A percentile compares a stretch with the other conserved stretches of the same genome.
These are phyloP conservation scores for Pyrgilauda ruficollis DNA, from an alignment of 2,113 vertebrate genomes.

Conservation along the genomic window DNA sequence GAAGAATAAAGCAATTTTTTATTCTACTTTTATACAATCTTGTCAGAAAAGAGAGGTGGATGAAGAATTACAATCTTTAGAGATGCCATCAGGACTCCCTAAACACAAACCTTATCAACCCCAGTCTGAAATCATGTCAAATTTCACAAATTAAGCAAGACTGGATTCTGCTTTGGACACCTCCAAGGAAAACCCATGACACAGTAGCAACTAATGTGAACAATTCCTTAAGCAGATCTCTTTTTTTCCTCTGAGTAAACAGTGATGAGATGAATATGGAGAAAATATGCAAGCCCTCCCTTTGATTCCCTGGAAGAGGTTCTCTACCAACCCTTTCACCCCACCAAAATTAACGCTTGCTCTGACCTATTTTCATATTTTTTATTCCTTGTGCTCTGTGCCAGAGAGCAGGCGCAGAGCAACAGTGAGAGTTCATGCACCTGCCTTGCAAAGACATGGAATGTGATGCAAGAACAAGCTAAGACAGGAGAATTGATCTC, in stretches of 20 bases:
- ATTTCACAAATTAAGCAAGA: slow-evolving; percentile 47
- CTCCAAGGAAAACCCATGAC: neutral
- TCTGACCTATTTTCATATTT: neutral
- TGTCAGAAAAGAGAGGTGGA: neutral
- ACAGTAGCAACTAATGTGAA: neutral
- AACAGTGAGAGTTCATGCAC: neutral
- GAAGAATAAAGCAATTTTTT: slow-evolving; percentile 48
- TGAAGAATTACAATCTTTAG: slow-evolving; percentile 42
- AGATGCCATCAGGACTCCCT: slow-evolving; percentile 23
- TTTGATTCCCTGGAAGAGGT: neutral
- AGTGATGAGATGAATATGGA: neutral
- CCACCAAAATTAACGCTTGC: neutral
- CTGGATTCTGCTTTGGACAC: neutral
- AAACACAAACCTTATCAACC: slow-evolving; percentile 22
- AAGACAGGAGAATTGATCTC: slow-evolving; percentile 26
- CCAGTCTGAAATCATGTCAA: slow-evolving; percentile 31
- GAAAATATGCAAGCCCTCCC: neutral
- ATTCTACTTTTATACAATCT: slow-evolving; percentile 20
- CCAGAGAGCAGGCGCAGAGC: neutral
- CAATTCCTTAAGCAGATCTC: neutral
- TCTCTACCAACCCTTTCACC: neutral
- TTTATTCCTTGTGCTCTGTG: neutral
- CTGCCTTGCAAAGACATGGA: neutral
- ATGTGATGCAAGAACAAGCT: neutral
- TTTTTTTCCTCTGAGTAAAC: neutral